Conservation (phyloP, 2,888 invertebrate genomes). For the Omphaloscelis lunosa region DNA sequence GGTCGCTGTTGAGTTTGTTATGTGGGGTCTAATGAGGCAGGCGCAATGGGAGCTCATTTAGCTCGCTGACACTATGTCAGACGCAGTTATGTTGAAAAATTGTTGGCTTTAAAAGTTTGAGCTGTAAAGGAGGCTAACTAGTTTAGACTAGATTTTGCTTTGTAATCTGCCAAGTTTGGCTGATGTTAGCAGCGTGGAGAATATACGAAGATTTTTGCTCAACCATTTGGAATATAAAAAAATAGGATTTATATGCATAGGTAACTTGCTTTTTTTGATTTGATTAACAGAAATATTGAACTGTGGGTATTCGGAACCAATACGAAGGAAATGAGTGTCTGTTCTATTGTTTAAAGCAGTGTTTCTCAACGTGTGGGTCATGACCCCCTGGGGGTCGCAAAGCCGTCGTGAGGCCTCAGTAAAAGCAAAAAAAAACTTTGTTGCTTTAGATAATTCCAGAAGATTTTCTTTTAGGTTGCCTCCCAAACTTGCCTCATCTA, state of each 20-base stretch:
- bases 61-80: constrained; percentile 39
- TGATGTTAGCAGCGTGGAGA: not conserved
- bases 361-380: too few relatives aligned
- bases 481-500: too few relatives aligned
- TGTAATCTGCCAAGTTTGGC: not conserved
- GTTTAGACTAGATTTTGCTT: constrained; percentile 24
- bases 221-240: not conserved
- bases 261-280: not conserved
- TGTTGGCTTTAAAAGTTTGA: constrained; percentile 40
- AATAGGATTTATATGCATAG: too few relatives aligned
- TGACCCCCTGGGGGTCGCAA: too few relatives aligned
- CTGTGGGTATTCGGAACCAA: not conserved
- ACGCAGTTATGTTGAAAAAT: constrained; percentile 58
- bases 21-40: constrained; percentile 49
- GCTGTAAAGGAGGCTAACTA: not conserved
- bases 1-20: constrained; percentile 27
- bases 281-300: not conserved
- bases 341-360: not conserved
- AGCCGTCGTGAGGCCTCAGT: too few relatives aligned
- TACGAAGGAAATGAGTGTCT: not conserved
- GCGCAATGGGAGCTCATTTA: constrained; percentile 56
- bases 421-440: too few relatives aligned
- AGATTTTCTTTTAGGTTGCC: too few relatives aligned
- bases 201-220: not conserved
- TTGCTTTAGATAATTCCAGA: too few relatives aligned